Evolutionary conservation across 2,113 vertebrate genomes (phyloP).

Genomic region (Alaudala cheleensis): DNA sequence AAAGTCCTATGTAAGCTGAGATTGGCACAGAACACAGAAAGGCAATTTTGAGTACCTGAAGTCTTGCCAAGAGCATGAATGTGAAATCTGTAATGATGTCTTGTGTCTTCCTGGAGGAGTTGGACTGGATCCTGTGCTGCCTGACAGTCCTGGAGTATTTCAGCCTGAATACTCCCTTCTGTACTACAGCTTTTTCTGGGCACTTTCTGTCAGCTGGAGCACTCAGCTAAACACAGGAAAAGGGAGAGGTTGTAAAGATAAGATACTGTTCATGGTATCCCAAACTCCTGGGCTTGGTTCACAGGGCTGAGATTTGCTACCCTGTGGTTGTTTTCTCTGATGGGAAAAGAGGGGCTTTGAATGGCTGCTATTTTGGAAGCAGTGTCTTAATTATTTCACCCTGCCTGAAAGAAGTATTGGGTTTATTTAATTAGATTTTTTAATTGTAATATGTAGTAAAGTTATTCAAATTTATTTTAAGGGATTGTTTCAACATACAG

Average conservation of each 20-base stretch:
- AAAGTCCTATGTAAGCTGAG: background rate
- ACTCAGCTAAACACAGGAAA: background rate
- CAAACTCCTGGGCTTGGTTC: background rate
- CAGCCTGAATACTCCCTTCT: background rate
- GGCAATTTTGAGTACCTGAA: background rate
- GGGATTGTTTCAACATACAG: background rate
- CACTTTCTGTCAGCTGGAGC: background rate
- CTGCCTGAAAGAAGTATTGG: background rate
- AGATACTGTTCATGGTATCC: background rate
- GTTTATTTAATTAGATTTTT: background rate
- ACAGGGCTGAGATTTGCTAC: background rate
- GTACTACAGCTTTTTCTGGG: background rate
- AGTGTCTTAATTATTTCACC: background rate
- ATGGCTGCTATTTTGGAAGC: background rate
- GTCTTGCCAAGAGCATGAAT: background rate
- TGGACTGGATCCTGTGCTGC: background rate
- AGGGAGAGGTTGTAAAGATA: background rate
- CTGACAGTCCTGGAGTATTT: background rate
- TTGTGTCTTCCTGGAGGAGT: background rate
- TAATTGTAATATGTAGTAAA: background rate
- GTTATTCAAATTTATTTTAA: background rate
- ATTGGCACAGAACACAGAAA: background rate
- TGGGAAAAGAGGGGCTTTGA: background rate
- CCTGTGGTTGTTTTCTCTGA: background rate
- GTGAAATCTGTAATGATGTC: background rate